Percentiles rank a stretch among this genome's conserved stretches.
phyloP scores from a whole-genome alignment of 1,140 invertebrate genomes.

The Tetragonula clypearis region DNA sequence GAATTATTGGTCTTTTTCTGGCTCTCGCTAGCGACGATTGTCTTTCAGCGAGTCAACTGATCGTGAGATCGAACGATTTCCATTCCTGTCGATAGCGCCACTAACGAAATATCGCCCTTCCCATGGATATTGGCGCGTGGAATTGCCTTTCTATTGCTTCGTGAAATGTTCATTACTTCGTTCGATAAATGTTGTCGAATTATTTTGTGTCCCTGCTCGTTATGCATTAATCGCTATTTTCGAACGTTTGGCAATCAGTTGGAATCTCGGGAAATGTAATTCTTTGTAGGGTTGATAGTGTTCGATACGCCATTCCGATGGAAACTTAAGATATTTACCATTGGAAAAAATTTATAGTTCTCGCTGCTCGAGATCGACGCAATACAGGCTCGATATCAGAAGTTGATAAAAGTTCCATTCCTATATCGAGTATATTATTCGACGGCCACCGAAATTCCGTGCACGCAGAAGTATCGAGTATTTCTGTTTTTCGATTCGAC shows the following conservation, averaged over 20 bases:
- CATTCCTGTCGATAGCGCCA: not conserved
- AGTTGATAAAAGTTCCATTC: not conserved
- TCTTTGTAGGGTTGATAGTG: not conserved
- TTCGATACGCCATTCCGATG: not conserved
- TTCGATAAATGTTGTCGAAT: slow-evolving; percentile 7
- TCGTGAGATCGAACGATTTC: not conserved
- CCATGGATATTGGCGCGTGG: slow-evolving; percentile 9
- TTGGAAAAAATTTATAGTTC: not conserved
- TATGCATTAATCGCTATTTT: not conserved
- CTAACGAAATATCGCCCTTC: slow-evolving; percentile 9
- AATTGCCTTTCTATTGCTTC: slow-evolving; percentile 25
- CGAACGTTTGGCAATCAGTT: too few relatives aligned
- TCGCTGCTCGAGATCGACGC: too few relatives aligned
- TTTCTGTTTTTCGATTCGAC: not conserved
- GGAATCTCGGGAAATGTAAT: not conserved
- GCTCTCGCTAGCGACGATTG: not conserved
- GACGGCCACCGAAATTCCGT: not conserved
- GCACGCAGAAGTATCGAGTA: not conserved
- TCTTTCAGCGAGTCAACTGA: not conserved
- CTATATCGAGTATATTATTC: not conserved
- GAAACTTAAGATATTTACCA: not conserved
- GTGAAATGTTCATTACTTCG: slow-evolving; percentile 18
- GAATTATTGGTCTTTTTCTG: slow-evolving; percentile 41
- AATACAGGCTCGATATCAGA: not conserved
- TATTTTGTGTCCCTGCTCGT: slow-evolving; percentile 9